These are phyloP conservation scores for Chionoecetes opilio DNA, from an alignment of 1,140 invertebrate species.

Conservation along the genomic window DNA sequence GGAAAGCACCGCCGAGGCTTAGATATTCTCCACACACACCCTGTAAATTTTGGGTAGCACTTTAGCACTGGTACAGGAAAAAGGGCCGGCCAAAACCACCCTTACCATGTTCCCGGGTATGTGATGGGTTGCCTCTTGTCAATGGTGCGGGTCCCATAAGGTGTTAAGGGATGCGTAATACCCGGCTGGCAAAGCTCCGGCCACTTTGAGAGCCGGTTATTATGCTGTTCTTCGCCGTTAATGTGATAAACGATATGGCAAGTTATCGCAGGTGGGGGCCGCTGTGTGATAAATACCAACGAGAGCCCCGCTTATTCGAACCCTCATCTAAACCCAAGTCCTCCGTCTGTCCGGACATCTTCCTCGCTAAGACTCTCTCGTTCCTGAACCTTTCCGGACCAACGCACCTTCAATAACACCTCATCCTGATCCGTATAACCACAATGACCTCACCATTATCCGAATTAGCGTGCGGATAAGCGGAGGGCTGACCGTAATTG, in stretches of 20 bases:
- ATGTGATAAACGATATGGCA: constrained; percentile 74
- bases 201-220: constrained; percentile 45
- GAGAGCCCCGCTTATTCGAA: constrained; percentile 42
- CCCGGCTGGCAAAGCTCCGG: constrained; percentile 3
- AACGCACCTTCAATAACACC: constrained; percentile 57
- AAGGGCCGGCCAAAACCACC: neutral
- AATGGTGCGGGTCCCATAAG: neutral
- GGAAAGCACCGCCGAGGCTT: neutral
- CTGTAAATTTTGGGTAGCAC: neutral
- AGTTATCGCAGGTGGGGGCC: constrained; percentile 58
- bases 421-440: constrained; percentile 54
- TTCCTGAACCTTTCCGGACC: neutral
- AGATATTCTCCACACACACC: neutral
- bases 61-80: neutral
- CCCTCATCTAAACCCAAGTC: neutral
- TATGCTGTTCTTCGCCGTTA: constrained; percentile 66
- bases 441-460: constrained; percentile 71
- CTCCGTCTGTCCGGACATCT: neutral
- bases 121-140: constrained; percentile 25
- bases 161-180: constrained; percentile 42
- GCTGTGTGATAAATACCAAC: constrained; percentile 56
- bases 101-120: neutral
- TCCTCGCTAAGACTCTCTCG: neutral
- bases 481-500: constrained; percentile 72
- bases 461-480: constrained; percentile 75